Evolutionary conservation across 1,140 invertebrate species (phyloP).

Genomic region (Musca vetustissima): DNA sequence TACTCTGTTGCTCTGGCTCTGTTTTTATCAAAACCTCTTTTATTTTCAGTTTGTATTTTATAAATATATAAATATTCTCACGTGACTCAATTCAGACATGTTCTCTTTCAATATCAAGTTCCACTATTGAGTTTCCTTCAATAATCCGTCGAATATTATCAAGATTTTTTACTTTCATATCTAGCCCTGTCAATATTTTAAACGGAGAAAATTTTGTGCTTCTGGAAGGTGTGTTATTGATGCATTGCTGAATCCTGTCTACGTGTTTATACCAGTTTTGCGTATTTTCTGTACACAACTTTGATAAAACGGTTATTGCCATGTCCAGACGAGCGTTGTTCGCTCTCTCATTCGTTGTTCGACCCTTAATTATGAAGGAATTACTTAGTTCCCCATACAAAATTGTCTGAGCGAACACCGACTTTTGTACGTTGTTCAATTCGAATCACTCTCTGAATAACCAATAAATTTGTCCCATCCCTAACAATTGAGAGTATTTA

Average conservation of each 20-base stretch:
- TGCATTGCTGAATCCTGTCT: constrained; percentile 33
- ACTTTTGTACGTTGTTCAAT: no score
- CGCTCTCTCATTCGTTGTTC: no score
- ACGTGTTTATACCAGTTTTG: constrained; percentile 45
- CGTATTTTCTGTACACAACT: constrained; percentile 37
- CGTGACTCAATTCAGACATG: constrained; percentile 28
- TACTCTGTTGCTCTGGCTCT: constrained; percentile 37
- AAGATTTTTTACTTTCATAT: constrained; percentile 39
- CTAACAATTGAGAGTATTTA: no score
- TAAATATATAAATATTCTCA: no score
- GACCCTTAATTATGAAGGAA: no score
- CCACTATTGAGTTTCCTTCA: neutral
- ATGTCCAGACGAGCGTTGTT: no score
- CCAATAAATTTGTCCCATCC: no score
- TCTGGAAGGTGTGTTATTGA: constrained; percentile 47
- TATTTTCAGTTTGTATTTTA: no score
- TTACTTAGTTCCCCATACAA: no score
- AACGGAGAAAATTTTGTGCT: constrained; percentile 46
- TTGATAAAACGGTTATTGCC: constrained; percentile 40
- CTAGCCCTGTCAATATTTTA: constrained; percentile 41
- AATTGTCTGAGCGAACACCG: no score
- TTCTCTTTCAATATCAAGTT: constrained; percentile 30
- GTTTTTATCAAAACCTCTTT: constrained; percentile 40
- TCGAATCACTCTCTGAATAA: no score
- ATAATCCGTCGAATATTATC: constrained; percentile 30